Base-by-base conservation (phyloP, 2,888 invertebrate genomes). In the Amphimallon solstitiale region DNA sequence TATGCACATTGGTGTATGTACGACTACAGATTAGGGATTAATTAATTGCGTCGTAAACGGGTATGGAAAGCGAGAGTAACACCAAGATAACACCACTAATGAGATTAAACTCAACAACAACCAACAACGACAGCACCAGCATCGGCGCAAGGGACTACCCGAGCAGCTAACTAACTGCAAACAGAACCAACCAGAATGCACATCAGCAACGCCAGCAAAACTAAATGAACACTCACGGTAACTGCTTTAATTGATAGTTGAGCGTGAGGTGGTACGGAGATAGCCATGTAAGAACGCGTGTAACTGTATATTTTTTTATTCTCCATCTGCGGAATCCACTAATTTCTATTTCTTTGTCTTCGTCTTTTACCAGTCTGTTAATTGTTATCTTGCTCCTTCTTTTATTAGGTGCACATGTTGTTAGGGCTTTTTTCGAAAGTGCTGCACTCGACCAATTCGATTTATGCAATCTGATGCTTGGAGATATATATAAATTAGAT, bases 41-140 rank as follows among this genome's bases (percentile, higher is more conserved):
- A 82, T 82, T 82, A 82, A 82, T 81, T 82, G 78, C 76, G 72
- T 77, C 75, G 78, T 77, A 78, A 78, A 77, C 78, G 78, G 76
- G 78, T 73, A 76, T 77, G 75, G 69, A 71, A 75, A 79, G 78
- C 78, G 78, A 79, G 79, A 80, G 78, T 77, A 78, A 80, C 78
- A 79, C 76, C 76, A 75, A 74, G 81, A 81, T 81, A 80, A 78
- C 77, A 76, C 77, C 76, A 77, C 80, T 81, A 82, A 82, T 82
- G 81, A 82, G 81, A 81, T 81, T 81, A 81, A 78, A 29, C 6
- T 75, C 77, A 75, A 77, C 78, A 77, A 75, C 72, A 74, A 75
- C 73, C 71, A 72, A 23, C 40, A 14, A 56, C 56, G 6, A 15
- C 45, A 45, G 19, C 17, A 17, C 2, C 71, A 70, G 10, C n/a